Evolutionary conservation across 1,140 invertebrate genomes (phyloP).

Genomic region (Hyles euphorbiae): DNA sequence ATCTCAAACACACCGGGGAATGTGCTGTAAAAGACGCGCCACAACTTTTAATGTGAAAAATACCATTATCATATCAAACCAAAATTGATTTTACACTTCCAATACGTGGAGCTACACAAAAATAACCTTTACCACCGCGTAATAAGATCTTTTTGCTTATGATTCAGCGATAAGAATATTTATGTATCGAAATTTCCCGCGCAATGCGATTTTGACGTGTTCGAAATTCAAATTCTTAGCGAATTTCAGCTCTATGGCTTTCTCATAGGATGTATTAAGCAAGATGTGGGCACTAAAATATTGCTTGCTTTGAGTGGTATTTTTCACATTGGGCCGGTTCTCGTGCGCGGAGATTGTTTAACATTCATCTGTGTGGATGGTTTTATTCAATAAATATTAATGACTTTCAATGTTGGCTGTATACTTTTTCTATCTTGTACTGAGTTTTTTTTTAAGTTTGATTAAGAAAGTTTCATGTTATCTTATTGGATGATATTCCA

Average conservation of each 20-base stretch:
- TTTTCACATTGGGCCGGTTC: slow-evolving; percentile 31
- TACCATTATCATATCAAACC: slow-evolving; percentile 62
- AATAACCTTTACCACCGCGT: slow-evolving; percentile 21
- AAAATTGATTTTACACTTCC: slow-evolving; percentile 9
- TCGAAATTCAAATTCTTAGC: slow-evolving; percentile 1
- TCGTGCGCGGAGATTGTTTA: slow-evolving; percentile 63
- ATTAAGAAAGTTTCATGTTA: slow-evolving; percentile 56
- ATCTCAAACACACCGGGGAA: not conserved
- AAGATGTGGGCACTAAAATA: too few species aligned
- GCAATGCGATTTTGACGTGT: slow-evolving; percentile 7
- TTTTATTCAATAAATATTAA: slow-evolving; percentile 72
- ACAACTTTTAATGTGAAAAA: slow-evolving; percentile 73
- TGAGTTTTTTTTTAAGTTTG: slow-evolving; percentile 47
- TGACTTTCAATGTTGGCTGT: slow-evolving; percentile 52
- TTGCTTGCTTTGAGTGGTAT: slow-evolving; percentile 11
- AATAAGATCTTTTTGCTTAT: slow-evolving; percentile 16
- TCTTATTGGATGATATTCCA: too few species aligned
- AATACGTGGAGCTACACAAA: slow-evolving; percentile 7
- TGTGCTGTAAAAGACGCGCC: not conserved
- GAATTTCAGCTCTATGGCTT: slow-evolving; percentile 22
- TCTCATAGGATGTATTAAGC: slow-evolving; percentile 6
- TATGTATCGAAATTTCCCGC: slow-evolving; percentile 11
- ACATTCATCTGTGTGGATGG: slow-evolving; percentile 48
- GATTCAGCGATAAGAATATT: slow-evolving; percentile 10
- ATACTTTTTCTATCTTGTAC: slow-evolving; percentile 37